Evolutionary conservation across 2,797 vertebrate genomes (phyloP), one percentile per base, ranked within the genome.

Genomic region (Muraenolepis orangiensis): DNA sequence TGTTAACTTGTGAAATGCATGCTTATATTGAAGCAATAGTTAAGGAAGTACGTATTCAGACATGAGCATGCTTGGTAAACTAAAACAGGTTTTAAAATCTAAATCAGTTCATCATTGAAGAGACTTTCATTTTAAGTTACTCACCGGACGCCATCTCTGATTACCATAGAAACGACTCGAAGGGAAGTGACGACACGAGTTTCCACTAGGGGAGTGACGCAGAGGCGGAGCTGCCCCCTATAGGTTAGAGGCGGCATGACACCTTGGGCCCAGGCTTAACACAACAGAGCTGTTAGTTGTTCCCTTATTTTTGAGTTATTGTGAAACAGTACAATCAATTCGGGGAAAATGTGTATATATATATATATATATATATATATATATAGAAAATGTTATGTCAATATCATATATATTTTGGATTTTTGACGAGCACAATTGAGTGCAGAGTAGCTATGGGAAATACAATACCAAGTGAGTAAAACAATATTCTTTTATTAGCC

Each of bases 111-210:
- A 66, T 66, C 29, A 13, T n/a, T n/a, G n/a, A n/a, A n/a, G 13
- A 30, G 8, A 28, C 11, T 66, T 66, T 5, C 13, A 30, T 66
- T 18, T 31, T 6, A n/a, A 67, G 66, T 30, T 67, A 51, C 70
- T 71, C 29, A 71, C 70, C 70, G 38, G 70, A 51, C 70, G 70
- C 70, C 70, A 71, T 71, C 23, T 71, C 40, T 12, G 28, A 51
- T 71, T 46, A 20, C 70, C 70, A 71, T 71, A 29, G 70, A 51
- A 51, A 71, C 70, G 14, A 23, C 13, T 26, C 14, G 57, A 14
- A n/a, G n/a, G 36, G 31, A 32, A 36, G 68, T 32, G 31, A n/a
- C 23, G 69, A 40, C 36, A 14, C 23, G 18, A 8, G 26, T 8
- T 42, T 71, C 69, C 23, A 14, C 36, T 28, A 18, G 28, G 23